Evolutionary conservation across 1,140 invertebrate genomes (phyloP), one percentile per base, ranked within the genome.

Genomic region (Temnothorax longispinosus): DNA sequence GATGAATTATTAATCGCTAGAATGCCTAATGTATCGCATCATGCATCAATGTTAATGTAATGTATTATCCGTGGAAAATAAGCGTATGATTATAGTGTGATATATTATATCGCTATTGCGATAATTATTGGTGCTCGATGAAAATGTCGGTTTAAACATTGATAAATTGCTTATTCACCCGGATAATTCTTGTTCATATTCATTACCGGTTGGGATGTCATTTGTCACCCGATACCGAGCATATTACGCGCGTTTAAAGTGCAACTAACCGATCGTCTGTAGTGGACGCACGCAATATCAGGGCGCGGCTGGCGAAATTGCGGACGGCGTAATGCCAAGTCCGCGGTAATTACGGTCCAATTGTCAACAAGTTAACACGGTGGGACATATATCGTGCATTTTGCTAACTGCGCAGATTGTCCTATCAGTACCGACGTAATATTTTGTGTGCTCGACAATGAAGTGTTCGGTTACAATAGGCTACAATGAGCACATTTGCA

Each of bases 121-220:
- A 21, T 47, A 84, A 84, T 84, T 84, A 84, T 84, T 27, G 69
- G 27, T 27, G 54, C 54, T 75, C 54, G 44, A 35, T 84, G 69
- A 74, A 62, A 74, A 60, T 35, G 80, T 84, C 69, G 35, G 65
- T 81, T 77, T 81, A 81, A 84, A 72, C 69, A 74, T 75, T 84
- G 80, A 84, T 44, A 84, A 84, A 84, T 84, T 75, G 80, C 50
- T 84, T 41, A 75, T 38, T 50, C 80, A 74, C n/a, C 54, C 47
- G 18, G 56, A 4, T 84, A 75, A 84, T 60, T 84, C 80, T 84
- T 84, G 80, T 84, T 84, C 69, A 75, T 67, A 84, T 84, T 84
- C 67, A 84, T 84, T 84, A 84, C 44, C 27, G 41, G 54, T 81
- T 10, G 47, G 65, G 35, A 75, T 75, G 32, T 84, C 80, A 84